Evolutionary conservation across 2,113 vertebrate species (phyloP).

Genomic region (Anas platyrhynchos): DNA sequence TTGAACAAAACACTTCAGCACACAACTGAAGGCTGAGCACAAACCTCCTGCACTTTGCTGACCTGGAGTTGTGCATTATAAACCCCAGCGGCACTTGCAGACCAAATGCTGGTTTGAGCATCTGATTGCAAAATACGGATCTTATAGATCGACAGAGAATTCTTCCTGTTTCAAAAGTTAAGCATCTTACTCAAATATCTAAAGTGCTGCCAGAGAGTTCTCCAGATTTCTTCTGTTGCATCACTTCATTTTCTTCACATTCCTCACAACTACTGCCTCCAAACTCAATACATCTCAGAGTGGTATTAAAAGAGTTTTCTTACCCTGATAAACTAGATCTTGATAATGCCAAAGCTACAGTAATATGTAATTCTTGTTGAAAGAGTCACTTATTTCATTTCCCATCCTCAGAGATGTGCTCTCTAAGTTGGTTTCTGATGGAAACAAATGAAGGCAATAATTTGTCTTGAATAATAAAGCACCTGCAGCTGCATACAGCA

Average conservation of each 20-base stretch:
- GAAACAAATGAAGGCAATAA: conserved; percentile 52
- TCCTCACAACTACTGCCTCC: background rate
- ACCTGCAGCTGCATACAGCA: conserved; percentile 59
- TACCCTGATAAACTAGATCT: conserved; percentile 19
- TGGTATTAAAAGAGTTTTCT: background rate
- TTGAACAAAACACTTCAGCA: conserved; percentile 48
- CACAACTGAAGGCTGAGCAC: background rate
- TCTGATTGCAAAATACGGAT: accelerated
- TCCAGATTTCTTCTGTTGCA: accelerated
- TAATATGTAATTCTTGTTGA: conserved; percentile 36
- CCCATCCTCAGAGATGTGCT: conserved; percentile 26
- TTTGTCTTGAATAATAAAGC: conserved; percentile 68
- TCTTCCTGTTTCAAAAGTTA: background rate
- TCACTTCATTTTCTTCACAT: background rate
- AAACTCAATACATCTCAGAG: background rate
- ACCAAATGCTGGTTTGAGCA: background rate
- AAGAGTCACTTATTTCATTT: conserved; percentile 52
- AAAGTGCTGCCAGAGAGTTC: background rate
- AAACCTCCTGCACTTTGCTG: background rate
- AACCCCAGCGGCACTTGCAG: background rate
- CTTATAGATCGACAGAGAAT: background rate
- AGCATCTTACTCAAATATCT: background rate
- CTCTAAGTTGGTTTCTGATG: conserved; percentile 30
- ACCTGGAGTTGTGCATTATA: background rate
- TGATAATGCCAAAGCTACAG: conserved; percentile 19